phyloP scores from a whole-genome alignment of 2,797 vertebrate species.

The Lithobates pipiens region DNA sequence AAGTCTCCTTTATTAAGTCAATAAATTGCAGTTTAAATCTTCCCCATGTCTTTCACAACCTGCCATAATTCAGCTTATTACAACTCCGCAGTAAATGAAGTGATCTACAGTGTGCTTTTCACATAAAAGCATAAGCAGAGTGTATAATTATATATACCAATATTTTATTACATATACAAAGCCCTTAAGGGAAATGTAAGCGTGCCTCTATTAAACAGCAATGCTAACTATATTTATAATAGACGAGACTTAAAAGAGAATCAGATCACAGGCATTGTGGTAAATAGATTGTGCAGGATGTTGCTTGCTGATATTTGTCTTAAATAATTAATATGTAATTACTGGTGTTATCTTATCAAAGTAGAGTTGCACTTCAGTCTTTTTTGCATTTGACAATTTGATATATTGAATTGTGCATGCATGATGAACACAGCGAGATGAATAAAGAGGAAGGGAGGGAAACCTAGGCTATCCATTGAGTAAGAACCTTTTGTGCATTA shows the following conservation, averaged over 20 bases:
- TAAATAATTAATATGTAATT: conserved; percentile 51
- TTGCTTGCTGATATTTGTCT: conserved; percentile 13
- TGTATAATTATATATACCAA: conserved; percentile 55
- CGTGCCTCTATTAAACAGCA: conserved; percentile 39
- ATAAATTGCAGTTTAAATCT: conserved; percentile 59
- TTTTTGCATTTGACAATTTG: conserved; percentile 15
- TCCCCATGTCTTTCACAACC: conserved; percentile 30
- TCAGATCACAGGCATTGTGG: conserved; percentile 41
- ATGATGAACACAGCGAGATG: background rate
- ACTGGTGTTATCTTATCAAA: conserved; percentile 40
- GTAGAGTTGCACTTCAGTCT: conserved; percentile 10
- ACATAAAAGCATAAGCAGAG: conserved; percentile 53
- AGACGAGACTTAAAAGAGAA: conserved; percentile 31
- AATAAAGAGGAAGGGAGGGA: background rate
- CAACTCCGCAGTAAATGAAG: conserved; percentile 44
- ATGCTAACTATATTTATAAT: conserved; percentile 48
- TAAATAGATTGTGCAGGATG: conserved; percentile 40
- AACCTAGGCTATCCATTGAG: too few species aligned
- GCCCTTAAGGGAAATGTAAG: conserved; percentile 46
- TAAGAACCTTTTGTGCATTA: too few species aligned
- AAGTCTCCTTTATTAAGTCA: conserved; percentile 53
- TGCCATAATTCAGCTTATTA: conserved; percentile 60
- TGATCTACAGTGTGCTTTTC: conserved; percentile 40
- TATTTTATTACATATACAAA: conserved; percentile 56
- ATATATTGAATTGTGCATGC: background rate